Evolutionary conservation across 2,797 vertebrate species (phyloP).

Genomic region (Eutrigla gurnardus): DNA sequence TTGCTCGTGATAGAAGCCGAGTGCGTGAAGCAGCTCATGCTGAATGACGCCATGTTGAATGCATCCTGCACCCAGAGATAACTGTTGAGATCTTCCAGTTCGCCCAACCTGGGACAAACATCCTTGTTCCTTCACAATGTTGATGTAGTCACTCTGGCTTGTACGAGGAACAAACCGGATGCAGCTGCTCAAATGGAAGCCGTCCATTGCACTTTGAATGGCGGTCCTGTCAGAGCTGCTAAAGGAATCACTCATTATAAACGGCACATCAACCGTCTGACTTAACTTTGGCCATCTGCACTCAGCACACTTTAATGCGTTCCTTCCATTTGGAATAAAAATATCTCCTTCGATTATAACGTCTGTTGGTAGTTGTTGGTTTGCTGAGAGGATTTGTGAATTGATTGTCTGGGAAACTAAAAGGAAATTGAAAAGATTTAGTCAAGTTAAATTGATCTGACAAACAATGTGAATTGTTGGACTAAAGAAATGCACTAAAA

Average conservation of each 20-base stretch:
- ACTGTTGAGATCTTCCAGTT: rapidly evolving
- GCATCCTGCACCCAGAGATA: not conserved
- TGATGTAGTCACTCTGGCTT: not conserved
- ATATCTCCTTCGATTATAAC: not conserved
- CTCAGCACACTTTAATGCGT: not conserved
- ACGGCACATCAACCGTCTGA: not conserved
- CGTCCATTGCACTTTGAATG: rapidly evolving
- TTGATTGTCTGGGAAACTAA: not conserved
- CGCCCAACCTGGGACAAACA: conserved; percentile 9
- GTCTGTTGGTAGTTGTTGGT: not conserved
- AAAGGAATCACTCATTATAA: not conserved
- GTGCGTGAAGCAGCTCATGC: conserved; percentile 30
- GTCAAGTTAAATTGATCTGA: not conserved
- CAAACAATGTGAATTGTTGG: not conserved
- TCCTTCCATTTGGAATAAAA: not conserved
- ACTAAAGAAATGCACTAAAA: not conserved
- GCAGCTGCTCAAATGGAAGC: conserved; percentile 11
- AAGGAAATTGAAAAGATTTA: not conserved
- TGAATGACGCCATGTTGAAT: conserved; percentile 2
- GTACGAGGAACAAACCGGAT: conserved; percentile 1
- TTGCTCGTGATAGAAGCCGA: conserved; percentile 41
- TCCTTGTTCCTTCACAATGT: not conserved
- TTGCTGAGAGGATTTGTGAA: conserved; percentile 19
- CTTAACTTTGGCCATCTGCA: conserved; percentile 17
- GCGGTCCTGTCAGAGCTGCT: rapidly evolving